Percentiles rank a stretch among this genome's conserved stretches.
phyloP scores from a whole-genome alignment of 2,888 invertebrate species.

The Sabatieria punctata region DNA sequence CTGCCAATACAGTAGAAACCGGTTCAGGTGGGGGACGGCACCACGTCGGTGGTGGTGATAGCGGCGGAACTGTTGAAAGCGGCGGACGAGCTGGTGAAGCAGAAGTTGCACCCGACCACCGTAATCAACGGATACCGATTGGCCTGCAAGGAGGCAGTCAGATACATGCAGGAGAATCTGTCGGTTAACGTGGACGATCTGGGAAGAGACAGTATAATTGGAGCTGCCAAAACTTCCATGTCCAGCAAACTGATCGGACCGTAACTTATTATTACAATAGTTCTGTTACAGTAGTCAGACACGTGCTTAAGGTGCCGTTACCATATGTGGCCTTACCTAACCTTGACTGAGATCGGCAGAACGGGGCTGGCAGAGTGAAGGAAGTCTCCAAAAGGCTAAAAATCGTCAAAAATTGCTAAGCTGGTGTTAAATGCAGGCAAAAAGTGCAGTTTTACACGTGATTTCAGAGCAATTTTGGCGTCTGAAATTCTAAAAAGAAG shows the following conservation, averaged over 20 bases:
- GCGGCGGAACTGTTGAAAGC: constrained; percentile 61
- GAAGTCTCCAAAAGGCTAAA: no score
- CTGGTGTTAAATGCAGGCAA: no score
- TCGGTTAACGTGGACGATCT: constrained; percentile 77
- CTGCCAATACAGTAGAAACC: not conserved
- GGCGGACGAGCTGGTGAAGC: constrained; percentile 94
- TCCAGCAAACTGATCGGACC: constrained; percentile 96
- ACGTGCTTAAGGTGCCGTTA: no score
- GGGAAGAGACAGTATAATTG: constrained; percentile 67
- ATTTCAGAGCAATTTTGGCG: no score
- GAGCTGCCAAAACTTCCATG: constrained; percentile 94
- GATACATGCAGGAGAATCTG: constrained; percentile 44
- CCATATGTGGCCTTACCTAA: no score
- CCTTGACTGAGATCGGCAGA: no score
- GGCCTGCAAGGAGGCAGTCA: constrained; percentile 65
- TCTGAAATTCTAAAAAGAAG: no score
- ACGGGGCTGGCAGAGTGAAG: no score
- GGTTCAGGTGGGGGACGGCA: constrained; percentile 75
- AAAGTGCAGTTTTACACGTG: no score
- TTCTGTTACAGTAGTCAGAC: no score
- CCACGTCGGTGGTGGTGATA: constrained; percentile 76
- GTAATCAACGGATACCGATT: constrained; percentile 94
- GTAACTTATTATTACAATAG: no score
- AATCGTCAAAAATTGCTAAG: no score
- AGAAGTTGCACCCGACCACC: constrained; percentile 96